Conservation (phyloP, 2,888 invertebrate species). For the Epinotia demarniana region DNA sequence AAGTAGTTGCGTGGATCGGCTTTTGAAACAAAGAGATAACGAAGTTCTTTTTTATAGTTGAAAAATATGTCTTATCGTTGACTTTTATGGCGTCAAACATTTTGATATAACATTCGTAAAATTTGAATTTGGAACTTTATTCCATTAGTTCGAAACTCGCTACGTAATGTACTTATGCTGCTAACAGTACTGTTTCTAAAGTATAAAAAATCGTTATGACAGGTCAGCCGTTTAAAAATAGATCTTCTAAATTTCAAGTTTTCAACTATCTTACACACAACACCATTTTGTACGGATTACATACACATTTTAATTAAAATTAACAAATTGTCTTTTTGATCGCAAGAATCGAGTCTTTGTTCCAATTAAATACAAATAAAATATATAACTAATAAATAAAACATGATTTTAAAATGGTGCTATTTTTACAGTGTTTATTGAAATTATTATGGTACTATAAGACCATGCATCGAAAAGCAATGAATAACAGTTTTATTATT, state of each 20-base stretch:
- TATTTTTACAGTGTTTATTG: conserved; percentile 1
- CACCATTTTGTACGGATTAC: conserved; percentile 8
- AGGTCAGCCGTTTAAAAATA: neutral
- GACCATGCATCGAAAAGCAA: neutral
- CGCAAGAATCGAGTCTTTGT: conserved; percentile 6
- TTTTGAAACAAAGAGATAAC: too few species aligned
- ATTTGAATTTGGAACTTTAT: too few species aligned
- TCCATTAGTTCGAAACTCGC: neutral
- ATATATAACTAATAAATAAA: neutral
- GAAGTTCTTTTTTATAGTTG: too few species aligned
- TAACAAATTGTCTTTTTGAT: conserved; percentile 15
- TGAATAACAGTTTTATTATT: neutral
- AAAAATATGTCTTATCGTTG: too few species aligned
- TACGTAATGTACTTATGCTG: neutral
- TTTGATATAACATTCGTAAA: too few species aligned
- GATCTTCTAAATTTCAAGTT: neutral
- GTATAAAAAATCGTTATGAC: neutral
- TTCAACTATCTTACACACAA: conserved; percentile 5
- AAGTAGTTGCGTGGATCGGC: neutral
- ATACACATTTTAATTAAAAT: neutral
- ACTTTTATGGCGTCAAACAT: too few species aligned
- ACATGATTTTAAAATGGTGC: conserved; percentile 2
- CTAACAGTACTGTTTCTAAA: neutral
- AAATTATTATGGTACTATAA: neutral
- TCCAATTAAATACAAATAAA: neutral